Conservation (phyloP, 2,888 invertebrate genomes). For the Meghimatium bilineatum region DNA sequence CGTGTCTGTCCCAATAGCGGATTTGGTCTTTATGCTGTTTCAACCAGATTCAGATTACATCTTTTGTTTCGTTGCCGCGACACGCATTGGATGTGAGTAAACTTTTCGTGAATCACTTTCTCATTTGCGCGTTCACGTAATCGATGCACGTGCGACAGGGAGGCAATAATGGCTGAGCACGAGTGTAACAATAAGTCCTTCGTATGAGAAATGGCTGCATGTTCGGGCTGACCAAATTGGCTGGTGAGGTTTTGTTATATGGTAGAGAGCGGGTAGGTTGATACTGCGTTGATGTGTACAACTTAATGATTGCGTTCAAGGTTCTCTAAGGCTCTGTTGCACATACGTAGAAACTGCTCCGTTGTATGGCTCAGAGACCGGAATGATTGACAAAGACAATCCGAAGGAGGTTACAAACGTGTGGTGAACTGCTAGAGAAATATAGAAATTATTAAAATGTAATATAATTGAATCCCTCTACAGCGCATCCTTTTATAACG, state of each 20-base stretch:
- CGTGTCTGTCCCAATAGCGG: not conserved
- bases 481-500: too few species aligned
- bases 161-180: not conserved
- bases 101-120: conserved; percentile 19
- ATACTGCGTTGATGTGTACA: too few species aligned
- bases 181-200: not conserved
- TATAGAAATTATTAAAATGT: too few species aligned
- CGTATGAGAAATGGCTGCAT: not conserved
- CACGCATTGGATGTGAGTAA: not conserved
- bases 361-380: too few species aligned
- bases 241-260: not conserved
- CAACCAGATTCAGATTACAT: conserved; percentile 20
- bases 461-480: too few species aligned
- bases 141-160: conserved; percentile 18
- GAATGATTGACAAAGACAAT: too few species aligned
- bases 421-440: too few species aligned
- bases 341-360: too few species aligned
- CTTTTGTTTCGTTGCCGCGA: conserved; percentile 26
- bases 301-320: too few species aligned
- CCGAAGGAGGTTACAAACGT: too few species aligned
- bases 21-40: not conserved
- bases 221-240: not conserved
- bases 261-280: not conserved
- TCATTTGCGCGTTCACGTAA: conserved; percentile 21
- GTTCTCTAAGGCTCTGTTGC: too few species aligned